Conservation (phyloP, 1,140 invertebrate species). For the Steinernema khuongi region DNA sequence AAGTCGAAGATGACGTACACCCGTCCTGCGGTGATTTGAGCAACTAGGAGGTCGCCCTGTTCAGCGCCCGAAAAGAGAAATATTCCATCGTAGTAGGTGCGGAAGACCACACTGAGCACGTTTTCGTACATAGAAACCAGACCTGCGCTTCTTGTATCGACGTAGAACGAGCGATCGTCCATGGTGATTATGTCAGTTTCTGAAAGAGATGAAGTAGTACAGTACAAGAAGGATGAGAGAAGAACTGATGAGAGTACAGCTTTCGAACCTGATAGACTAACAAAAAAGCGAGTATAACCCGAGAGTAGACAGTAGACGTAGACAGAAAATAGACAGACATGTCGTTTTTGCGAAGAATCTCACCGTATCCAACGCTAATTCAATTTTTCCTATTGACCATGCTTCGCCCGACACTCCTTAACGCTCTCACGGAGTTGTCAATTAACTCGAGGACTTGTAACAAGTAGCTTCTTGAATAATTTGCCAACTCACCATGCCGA, state of each 20-base stretch:
- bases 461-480: not conserved
- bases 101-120: constrained; percentile 49
- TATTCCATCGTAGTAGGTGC: constrained; percentile 54
- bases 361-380: no score
- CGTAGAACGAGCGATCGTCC: constrained; percentile 44
- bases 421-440: no score
- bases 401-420: no score
- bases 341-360: no score
- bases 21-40: constrained; percentile 47
- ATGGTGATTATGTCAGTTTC: constrained; percentile 42
- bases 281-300: no score
- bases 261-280: no score
- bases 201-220: no score
- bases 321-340: no score
- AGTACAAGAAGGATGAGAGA: no score
- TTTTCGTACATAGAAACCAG: constrained; percentile 57
- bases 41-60: constrained; percentile 54
- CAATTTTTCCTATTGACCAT: no score
- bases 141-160: constrained; percentile 40
- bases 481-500: constrained; percentile 30
- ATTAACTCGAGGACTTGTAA: not conserved
- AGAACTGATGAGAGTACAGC: no score
- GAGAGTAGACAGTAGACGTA: no score
- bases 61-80: constrained; percentile 58
- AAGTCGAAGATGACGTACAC: constrained; percentile 54